A percentile compares a stretch with the other conserved stretches of the same genome.
Conservation (phyloP, 1,140 invertebrate genomes). For the Venturia canescens region DNA sequence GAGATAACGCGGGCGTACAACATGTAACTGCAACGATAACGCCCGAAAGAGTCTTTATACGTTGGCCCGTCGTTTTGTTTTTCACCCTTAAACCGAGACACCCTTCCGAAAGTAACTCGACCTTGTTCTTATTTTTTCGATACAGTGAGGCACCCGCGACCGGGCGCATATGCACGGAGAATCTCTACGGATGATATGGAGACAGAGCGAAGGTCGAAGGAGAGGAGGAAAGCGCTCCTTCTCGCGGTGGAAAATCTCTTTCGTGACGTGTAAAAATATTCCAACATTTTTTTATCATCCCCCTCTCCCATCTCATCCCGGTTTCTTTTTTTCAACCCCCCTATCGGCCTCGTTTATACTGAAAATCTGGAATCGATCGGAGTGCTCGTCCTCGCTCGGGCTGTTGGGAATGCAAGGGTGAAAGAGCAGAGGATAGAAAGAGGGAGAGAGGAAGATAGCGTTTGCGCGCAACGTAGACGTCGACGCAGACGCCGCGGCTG, state of each 20-base stretch:
- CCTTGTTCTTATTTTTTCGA: constrained; percentile 20
- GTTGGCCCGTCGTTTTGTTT: background rate
- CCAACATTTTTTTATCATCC: constrained; percentile 10
- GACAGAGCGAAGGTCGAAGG: too few relatives aligned
- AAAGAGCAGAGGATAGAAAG: constrained; percentile 1
- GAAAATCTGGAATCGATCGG: constrained; percentile 72
- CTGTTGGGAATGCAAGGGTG: constrained; percentile 27
- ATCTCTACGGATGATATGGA: too few relatives aligned
- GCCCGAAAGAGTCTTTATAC: background rate
- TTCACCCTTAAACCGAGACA: background rate
- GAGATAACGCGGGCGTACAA: constrained; percentile 9
- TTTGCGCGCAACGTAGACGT: constrained; percentile 70
- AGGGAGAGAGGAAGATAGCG: constrained; percentile 58
- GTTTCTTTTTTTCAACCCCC: constrained; percentile 5
- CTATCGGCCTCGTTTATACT: constrained; percentile 70
- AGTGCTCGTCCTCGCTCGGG: background rate
- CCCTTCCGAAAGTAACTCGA: background rate
- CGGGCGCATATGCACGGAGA: background rate
- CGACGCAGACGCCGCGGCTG: constrained; percentile 70
- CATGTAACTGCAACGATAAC: background rate
- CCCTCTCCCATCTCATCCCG: background rate
- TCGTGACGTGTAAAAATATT: constrained; percentile 22
- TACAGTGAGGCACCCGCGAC: background rate
- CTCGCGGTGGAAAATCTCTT: background rate
- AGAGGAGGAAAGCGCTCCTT: background rate